phyloP scores from a whole-genome alignment of 2,888 invertebrate genomes.

The Ecdyonurus torrentis region DNA sequence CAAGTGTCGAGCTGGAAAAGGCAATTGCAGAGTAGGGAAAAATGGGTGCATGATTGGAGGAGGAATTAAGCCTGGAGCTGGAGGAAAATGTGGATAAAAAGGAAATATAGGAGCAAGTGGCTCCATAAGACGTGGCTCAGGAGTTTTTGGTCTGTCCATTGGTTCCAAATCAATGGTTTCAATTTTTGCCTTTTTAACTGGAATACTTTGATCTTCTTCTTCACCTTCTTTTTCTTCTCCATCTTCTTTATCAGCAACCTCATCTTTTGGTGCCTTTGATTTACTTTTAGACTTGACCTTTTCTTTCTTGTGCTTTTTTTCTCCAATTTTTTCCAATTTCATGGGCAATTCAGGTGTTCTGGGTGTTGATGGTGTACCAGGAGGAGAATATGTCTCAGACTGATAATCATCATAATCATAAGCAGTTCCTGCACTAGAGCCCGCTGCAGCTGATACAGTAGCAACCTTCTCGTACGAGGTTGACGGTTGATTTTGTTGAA shows the following conservation, averaged over 20 bases:
- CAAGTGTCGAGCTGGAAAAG: constrained; percentile 25
- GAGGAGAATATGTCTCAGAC: constrained; percentile 29
- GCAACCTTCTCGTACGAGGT: constrained; percentile 21
- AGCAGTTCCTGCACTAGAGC: not conserved
- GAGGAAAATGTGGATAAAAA: constrained; percentile 22
- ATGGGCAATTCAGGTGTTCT: constrained; percentile 39
- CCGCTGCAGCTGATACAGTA: constrained; percentile 17
- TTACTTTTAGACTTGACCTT: constrained; percentile 20
- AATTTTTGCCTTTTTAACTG: not conserved
- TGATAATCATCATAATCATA: constrained; percentile 9
- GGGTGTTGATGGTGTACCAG: constrained; percentile 35
- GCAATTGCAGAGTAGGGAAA: constrained; percentile 27
- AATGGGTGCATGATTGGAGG: constrained; percentile 35
- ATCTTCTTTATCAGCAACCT: constrained; percentile 3
- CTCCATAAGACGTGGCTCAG: constrained; percentile 22
- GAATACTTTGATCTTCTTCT: constrained; percentile 2
- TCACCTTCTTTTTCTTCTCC: too few species aligned
- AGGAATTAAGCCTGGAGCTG: constrained; percentile 37
- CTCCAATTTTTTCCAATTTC: constrained; percentile 34
- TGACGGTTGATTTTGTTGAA: constrained; percentile 6
- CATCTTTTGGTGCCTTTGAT: not conserved
- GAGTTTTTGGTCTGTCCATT: constrained; percentile 25
- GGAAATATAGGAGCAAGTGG: constrained; percentile 32
- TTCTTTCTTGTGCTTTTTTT: constrained; percentile 26
- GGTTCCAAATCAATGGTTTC: constrained; percentile 17